These are phyloP conservation scores for Smithornis capensis DNA, from an alignment of 2,113 vertebrate genomes.

Conservation along the genomic window DNA sequence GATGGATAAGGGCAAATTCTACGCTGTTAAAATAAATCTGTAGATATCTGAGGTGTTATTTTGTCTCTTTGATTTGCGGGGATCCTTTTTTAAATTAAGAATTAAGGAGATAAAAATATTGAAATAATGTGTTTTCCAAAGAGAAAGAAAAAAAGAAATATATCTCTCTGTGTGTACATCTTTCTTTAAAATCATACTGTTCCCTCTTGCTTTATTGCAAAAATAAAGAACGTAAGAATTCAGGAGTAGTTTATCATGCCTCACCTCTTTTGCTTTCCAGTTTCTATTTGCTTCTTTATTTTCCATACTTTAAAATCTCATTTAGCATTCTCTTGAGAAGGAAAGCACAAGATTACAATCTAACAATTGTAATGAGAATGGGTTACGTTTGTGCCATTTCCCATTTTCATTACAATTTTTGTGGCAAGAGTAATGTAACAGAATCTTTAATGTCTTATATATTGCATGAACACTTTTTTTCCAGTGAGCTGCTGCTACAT, in stretches of 20 bases:
- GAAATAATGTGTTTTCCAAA: background rate
- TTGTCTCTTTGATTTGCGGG: background rate
- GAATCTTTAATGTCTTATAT: constrained; percentile 81
- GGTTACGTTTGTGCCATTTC: constrained; percentile 81
- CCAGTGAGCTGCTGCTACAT: constrained; percentile 50
- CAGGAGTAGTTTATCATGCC: constrained; percentile 67
- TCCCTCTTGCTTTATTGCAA: constrained; percentile 29
- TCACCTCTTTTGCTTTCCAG: constrained; percentile 73
- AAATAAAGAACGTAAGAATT: constrained; percentile 55
- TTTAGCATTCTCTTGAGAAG: constrained; percentile 80
- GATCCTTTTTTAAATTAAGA: background rate
- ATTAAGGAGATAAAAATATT: background rate
- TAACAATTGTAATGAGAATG: constrained; percentile 81
- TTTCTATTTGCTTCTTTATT: constrained; percentile 78
- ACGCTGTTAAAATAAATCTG: background rate
- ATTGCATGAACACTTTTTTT: constrained; percentile 71
- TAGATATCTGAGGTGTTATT: background rate
- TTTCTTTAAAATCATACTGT: constrained; percentile 17
- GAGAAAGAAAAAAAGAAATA: background rate
- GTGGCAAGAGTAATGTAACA: constrained; percentile 81
- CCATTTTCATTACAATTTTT: constrained; percentile 82
- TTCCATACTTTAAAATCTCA: constrained; percentile 82
- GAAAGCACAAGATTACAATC: constrained; percentile 80
- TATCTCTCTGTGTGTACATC: background rate
- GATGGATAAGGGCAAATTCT: constrained; percentile 23